A percentile compares a stretch with the other conserved stretches of the same genome.
phyloP scores from a whole-genome alignment of 1,140 invertebrate species.

The Danaus plexippus region DNA sequence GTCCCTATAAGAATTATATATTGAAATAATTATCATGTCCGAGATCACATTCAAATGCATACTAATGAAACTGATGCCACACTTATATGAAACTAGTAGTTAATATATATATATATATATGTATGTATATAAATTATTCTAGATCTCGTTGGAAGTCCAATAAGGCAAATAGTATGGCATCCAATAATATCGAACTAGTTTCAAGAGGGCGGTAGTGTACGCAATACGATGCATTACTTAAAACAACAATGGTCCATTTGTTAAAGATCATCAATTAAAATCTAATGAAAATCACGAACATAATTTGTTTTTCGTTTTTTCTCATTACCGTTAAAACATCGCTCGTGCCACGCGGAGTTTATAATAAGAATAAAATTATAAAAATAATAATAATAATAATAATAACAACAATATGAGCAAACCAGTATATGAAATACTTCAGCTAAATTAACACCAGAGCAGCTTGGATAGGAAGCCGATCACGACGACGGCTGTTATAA shows the following conservation, averaged over 20 bases:
- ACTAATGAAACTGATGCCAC: conserved; percentile 13
- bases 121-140: too few species aligned
- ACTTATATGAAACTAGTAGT: too few species aligned
- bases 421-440: conserved; percentile 62
- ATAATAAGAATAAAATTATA: conserved; percentile 32
- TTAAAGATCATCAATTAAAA: conserved; percentile 45
- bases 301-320: conserved; percentile 22
- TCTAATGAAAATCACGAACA: conserved; percentile 45
- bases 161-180: too few species aligned
- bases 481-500: conserved; percentile 31
- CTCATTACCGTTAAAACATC: conserved; percentile 28
- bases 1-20: conserved; percentile 49
- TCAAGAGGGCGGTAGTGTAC: conserved; percentile 30
- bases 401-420: conserved; percentile 68
- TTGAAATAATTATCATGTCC: conserved; percentile 25
- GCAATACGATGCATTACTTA: conserved; percentile 35
- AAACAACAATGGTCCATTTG: conserved; percentile 31
- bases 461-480: conserved; percentile 57
- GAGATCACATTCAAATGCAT: conserved; percentile 27
- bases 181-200: neutral
- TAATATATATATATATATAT: too few species aligned
- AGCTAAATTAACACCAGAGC: conserved; percentile 66
- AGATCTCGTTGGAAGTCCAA: too few species aligned
- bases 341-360: conserved; percentile 34
- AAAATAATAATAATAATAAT: conserved; percentile 52